These are phyloP conservation scores for Drosophila anomalata DNA, from an alignment of 2,888 invertebrate species.

Conservation along the genomic window DNA sequence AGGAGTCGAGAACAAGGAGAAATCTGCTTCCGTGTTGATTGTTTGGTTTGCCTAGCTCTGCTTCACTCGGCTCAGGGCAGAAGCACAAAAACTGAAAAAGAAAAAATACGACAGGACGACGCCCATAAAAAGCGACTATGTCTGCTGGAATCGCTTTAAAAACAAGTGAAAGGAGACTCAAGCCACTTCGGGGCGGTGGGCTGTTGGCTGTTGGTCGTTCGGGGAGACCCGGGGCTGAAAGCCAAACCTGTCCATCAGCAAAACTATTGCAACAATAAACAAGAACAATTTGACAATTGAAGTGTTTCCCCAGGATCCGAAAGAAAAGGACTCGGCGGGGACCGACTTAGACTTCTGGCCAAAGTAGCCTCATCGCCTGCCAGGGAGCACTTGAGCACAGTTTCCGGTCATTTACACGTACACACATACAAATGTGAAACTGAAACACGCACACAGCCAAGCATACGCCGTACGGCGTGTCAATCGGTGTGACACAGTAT, in stretches of 20 bases:
- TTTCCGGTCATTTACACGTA: conserved; percentile 82
- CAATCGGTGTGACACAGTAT: conserved; percentile 73
- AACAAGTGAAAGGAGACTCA: conserved; percentile 70
- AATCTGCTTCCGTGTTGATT: conserved; percentile 76
- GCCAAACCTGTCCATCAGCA: conserved; percentile 75
- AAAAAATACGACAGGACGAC: conserved; percentile 52
- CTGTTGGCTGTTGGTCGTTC: conserved; percentile 2
- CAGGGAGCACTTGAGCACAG: conserved; percentile 74
- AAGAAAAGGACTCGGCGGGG: conserved; percentile 7
- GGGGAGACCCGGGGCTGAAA: conserved; percentile 27
- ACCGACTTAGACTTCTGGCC: conserved; percentile 9
- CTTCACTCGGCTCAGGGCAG: conserved; percentile 9
- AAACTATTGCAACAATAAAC: conserved; percentile 78
- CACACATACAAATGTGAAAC: conserved; percentile 50
- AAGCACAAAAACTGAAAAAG: conserved; percentile 19
- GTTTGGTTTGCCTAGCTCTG: conserved; percentile 63
- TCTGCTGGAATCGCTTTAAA: conserved; percentile 76
- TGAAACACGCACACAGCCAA: conserved; percentile 28
- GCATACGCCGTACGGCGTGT: conserved; percentile 37
- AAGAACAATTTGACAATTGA: conserved; percentile 79
- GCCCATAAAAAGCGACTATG: conserved; percentile 74
- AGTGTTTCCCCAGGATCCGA: conserved; percentile 57
- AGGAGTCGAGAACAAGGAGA: conserved; percentile 48
- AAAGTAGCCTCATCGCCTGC: conserved; percentile 29
- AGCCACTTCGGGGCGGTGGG: conserved; percentile 5